Evolutionary conservation across 2,797 vertebrate genomes (phyloP), one percentile per base, ranked within the genome.

Genomic region (Telmatherina bonti): DNA sequence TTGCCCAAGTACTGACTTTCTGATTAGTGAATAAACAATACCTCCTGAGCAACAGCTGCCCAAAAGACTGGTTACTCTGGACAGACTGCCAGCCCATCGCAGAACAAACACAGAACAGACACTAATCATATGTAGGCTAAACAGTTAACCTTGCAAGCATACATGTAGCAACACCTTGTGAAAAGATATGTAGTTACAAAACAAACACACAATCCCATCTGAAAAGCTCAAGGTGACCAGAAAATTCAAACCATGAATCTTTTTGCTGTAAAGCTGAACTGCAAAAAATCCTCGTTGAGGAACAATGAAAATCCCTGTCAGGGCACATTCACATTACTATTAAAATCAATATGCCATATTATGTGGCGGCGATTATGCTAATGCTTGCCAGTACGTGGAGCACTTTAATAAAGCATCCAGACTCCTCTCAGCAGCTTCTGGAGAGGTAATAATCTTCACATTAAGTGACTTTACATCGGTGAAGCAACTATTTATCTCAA

Each of bases 361-460:
- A 64, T 64, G 43, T 58, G 53, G 69, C 69, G 12, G 26, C 51
- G 43, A 63, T 56, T 58, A 64, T 49, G 31, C 24, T 56, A 54
- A 63, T 36, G 33, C 31, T 51, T 30, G 18, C 26, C 61, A 58
- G 43, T 35, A 30, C 31, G 31, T 29, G 20, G 9, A 24, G 31
- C 24, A 16, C 7, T 63, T 62, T 49, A 71, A 36, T 63, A 71
- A 56, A 63, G 30, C 52, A 49, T 56, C 38, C 15, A 55, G 51
- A 27, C 30, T 70, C 51, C 33, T 20, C 26, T 33, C 12, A 18
- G 49, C 51, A 49, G 41, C 31, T 27, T 55, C 52, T 47, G 38
- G 12, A 22, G 29, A 35, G 41, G 16, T 30, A 67, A 58, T 49
- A 20, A 35, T n/a, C 43, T 24, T 49, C 10, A 16, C 29, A 49